These are phyloP conservation scores for Coelopa pilipes DNA, from an alignment of 2,888 invertebrate species.

Conservation along the genomic window DNA sequence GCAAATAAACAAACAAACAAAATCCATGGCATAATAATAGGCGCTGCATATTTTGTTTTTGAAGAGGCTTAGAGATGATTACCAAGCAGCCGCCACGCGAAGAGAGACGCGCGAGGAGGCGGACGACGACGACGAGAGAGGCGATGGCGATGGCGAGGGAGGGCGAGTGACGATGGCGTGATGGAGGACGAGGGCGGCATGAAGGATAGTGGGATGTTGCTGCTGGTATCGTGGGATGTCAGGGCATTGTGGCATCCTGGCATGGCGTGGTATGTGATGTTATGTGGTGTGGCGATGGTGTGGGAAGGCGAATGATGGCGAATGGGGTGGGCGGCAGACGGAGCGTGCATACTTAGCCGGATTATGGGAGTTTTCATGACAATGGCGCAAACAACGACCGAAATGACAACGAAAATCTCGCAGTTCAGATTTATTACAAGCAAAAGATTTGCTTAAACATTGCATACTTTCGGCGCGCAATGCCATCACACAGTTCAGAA, in stretches of 20 bases:
- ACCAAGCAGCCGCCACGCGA: neutral
- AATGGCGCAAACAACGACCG: constrained; percentile 1
- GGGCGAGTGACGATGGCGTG: neutral
- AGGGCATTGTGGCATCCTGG: too few relatives aligned
- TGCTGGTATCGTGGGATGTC: too few relatives aligned
- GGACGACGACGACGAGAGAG: too few relatives aligned
- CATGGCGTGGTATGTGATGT: too few relatives aligned
- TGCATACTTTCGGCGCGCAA: constrained; percentile 1
- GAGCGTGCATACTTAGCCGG: constrained; percentile 11
- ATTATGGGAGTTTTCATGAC: constrained; percentile 3
- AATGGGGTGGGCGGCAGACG: neutral
- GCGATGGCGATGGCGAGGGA: neutral
- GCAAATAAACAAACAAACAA: neutral
- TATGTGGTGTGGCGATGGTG: neutral
- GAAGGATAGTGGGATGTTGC: too few relatives aligned
- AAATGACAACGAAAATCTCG: neutral
- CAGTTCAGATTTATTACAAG: neutral
- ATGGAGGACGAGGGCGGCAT: too few relatives aligned
- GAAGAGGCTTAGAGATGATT: constrained; percentile 22
- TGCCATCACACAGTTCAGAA: neutral
- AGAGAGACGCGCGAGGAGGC: too few relatives aligned
- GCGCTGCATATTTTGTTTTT: constrained; percentile 30
- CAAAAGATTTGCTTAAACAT: constrained; percentile 3
- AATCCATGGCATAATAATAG: constrained; percentile 16
- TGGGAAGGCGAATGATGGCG: neutral